phyloP scores from a whole-genome alignment of 2,888 invertebrate genomes.

The Ptycholaimellus sp. region DNA sequence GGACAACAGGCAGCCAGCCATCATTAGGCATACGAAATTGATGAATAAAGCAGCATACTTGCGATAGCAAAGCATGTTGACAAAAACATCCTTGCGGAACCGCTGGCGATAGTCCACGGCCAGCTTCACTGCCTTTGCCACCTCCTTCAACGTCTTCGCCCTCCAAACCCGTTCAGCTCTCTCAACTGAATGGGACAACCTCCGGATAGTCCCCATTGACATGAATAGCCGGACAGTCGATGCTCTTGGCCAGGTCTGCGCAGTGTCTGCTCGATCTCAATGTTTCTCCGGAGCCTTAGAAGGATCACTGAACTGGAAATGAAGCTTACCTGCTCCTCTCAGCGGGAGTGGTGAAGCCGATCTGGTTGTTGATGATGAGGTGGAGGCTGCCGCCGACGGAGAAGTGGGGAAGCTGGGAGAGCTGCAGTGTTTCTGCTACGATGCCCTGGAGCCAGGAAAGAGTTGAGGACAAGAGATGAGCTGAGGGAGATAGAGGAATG shows the following conservation, averaged over 20 bases:
- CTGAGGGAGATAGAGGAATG: background rate
- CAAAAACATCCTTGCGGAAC: constrained; percentile 62
- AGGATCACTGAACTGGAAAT: background rate
- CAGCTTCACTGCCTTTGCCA: constrained; percentile 51
- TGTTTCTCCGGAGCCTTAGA: background rate
- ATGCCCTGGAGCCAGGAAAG: constrained; percentile 38
- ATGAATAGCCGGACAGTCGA: constrained; percentile 66
- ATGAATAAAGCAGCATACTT: too few relatives aligned
- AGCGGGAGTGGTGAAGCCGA: constrained; percentile 61
- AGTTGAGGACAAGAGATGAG: background rate
- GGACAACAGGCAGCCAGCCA: too few relatives aligned
- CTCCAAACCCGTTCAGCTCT: too few relatives aligned
- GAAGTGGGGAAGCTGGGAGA: constrained; percentile 59
- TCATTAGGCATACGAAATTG: too few relatives aligned
- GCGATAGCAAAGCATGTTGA: constrained; percentile 71
- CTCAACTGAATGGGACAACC: constrained; percentile 36
- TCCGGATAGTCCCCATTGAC: constrained; percentile 81
- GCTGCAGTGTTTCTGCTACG: constrained; percentile 60
- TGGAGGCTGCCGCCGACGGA: constrained; percentile 69
- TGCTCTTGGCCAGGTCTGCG: constrained; percentile 68
- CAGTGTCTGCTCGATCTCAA: constrained; percentile 40
- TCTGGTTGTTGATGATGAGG: constrained; percentile 63
- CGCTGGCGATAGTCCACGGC: constrained; percentile 63
- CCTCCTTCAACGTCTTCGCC: constrained; percentile 46
- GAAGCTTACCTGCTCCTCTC: constrained; percentile 42